Conservation (phyloP, 2,888 invertebrate species). For the Calameuta filiformis region DNA sequence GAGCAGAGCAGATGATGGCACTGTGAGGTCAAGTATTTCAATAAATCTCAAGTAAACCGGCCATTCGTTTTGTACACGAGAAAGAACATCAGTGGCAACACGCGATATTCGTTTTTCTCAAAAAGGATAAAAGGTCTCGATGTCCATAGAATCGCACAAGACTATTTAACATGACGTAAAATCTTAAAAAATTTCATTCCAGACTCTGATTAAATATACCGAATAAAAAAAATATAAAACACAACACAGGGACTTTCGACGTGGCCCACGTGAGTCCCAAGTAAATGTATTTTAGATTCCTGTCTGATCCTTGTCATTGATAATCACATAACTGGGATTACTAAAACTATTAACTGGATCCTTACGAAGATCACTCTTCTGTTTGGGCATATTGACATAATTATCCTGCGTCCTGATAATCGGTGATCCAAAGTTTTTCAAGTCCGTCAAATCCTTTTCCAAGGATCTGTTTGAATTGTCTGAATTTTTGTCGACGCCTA, state of each 20-base stretch:
- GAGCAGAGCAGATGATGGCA: neutral
- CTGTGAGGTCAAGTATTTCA: neutral
- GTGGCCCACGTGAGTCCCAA: neutral
- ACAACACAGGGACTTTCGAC: neutral
- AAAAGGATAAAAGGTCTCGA: neutral
- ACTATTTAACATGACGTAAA: neutral
- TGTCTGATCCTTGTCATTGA: slow-evolving; percentile 28
- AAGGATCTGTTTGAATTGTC: neutral
- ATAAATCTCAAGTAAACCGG: neutral
- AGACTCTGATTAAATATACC: slow-evolving; percentile 9
- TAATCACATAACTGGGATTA: slow-evolving; percentile 64
- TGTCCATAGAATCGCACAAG: neutral
- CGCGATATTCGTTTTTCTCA: neutral
- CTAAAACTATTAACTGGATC: slow-evolving; percentile 54
- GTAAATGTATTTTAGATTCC: slow-evolving; percentile 9
- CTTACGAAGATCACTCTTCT: slow-evolving; percentile 62
- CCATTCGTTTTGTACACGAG: neutral
- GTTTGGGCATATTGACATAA: slow-evolving; percentile 70
- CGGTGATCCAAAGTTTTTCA: slow-evolving; percentile 47
- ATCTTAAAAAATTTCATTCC: neutral
- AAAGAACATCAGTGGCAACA: neutral
- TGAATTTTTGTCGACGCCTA: neutral
- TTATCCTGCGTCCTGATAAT: slow-evolving; percentile 64
- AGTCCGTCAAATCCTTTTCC: slow-evolving; percentile 4
- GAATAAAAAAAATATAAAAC: neutral